A percentile compares a stretch with the other conserved stretches of the same genome.
phyloP scores from a whole-genome alignment of 1,140 invertebrate genomes.

The Vollenhovia emeryi region DNA sequence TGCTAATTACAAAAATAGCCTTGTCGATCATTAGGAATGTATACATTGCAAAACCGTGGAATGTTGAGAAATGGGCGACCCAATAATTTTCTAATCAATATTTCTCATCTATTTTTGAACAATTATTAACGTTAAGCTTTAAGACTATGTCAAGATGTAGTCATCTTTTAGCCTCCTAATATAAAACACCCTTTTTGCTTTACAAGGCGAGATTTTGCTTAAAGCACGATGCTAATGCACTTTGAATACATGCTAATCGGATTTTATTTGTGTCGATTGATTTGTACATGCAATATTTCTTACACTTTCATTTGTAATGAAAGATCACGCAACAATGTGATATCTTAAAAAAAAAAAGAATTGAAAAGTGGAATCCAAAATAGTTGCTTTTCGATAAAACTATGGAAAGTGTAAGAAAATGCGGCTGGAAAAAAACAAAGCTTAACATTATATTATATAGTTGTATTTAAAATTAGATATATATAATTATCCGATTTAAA shows the following conservation, averaged over 20 bases:
- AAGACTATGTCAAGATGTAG: too few species aligned
- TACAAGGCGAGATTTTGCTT: not conserved
- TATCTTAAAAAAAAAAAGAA: too few species aligned
- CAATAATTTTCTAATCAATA: not conserved
- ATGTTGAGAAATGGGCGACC: not conserved
- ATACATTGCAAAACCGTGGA: not conserved
- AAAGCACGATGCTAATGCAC: not conserved
- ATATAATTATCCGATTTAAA: not conserved
- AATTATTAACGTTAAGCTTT: not conserved
- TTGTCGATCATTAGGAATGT: constrained; percentile 70
- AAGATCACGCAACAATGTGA: not conserved
- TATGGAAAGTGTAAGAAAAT: not conserved
- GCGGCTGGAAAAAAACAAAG: not conserved
- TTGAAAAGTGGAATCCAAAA: not conserved
- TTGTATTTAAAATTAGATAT: not conserved
- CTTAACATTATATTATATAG: too few species aligned
- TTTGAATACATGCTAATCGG: not conserved
- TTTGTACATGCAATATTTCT: constrained; percentile 20
- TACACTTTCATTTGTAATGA: not conserved
- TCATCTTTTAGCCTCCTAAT: not conserved
- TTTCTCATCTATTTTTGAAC: not conserved
- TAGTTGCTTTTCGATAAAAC: not conserved
- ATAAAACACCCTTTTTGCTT: constrained; percentile 14
- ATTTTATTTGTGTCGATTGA: not conserved
- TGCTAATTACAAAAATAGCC: constrained; percentile 76